Conservation (phyloP, 2,888 invertebrate species). For the Taphrorychus bicolor region DNA sequence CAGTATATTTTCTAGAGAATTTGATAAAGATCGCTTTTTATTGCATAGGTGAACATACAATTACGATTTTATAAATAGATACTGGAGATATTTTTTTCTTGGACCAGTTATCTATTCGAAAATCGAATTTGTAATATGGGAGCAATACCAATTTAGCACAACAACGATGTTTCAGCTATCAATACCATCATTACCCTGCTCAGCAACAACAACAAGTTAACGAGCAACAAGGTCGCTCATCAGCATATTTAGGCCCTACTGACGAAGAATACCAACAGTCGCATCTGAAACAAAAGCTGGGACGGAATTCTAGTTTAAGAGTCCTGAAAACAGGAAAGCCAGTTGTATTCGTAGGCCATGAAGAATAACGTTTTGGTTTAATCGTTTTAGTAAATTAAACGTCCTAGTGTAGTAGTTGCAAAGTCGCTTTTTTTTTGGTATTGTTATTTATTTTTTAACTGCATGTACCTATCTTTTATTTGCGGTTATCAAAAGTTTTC, state of each 20-base stretch:
- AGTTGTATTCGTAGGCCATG: slow-evolving; percentile 36
- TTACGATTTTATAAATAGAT: no score
- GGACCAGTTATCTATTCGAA: no score
- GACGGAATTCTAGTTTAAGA: slow-evolving; percentile 32
- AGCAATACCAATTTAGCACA: no score
- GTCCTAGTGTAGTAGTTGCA: neutral
- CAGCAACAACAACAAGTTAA: slow-evolving; percentile 13
- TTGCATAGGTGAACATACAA: no score
- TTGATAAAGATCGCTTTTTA: no score
- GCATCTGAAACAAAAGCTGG: slow-evolving; percentile 24
- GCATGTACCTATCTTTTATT: neutral
- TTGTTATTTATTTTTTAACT: neutral
- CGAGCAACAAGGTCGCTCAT: slow-evolving; percentile 1
- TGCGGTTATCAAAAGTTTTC: neutral
- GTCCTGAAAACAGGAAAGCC: slow-evolving; percentile 31
- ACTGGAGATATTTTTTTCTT: no score
- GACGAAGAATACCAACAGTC: slow-evolving; percentile 31
- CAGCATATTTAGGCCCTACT: slow-evolving; percentile 24
- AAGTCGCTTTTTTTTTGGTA: neutral
- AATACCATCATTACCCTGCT: slow-evolving; percentile 7
- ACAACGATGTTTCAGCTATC: slow-evolving; percentile 9
- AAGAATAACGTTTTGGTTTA: slow-evolving; percentile 16
- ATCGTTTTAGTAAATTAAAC: neutral
- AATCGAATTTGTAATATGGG: no score
- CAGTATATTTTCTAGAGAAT: no score